A percentile compares a stretch with the other conserved stretches of the same genome.
phyloP scores from a whole-genome alignment of 2,888 invertebrate genomes.

The Netelia fuscicornis region DNA sequence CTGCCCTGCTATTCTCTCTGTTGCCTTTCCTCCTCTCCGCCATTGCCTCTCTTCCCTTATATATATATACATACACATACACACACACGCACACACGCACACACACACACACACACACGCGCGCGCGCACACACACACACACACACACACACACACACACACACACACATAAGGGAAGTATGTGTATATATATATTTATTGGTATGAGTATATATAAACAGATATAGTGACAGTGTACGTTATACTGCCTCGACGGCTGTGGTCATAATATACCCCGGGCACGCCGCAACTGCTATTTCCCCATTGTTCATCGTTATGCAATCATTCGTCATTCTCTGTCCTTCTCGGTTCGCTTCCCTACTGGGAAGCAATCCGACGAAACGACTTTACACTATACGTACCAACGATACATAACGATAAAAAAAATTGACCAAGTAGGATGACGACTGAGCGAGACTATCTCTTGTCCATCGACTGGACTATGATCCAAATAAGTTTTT shows the following conservation, averaged over 20 bases:
- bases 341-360: conserved; percentile 45
- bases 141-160: no score
- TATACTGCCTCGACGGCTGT: conserved; percentile 59
- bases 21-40: conserved; percentile 63
- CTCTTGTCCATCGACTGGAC: background rate
- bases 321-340: conserved; percentile 70
- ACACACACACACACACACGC: no score
- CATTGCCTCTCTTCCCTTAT: conserved; percentile 36
- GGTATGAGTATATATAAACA: background rate
- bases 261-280: conserved; percentile 61
- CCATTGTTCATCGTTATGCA: conserved; percentile 84
- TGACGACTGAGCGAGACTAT: background rate
- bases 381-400: conserved; percentile 1
- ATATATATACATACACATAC: background rate
- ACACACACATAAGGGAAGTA: background rate
- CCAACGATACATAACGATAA: conserved; percentile 4
- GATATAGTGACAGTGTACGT: conserved; percentile 28
- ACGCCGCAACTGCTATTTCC: conserved; percentile 75
- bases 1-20: conserved; percentile 80
- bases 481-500: background rate
- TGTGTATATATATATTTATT: background rate
- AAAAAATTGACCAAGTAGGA: conserved; percentile 13
- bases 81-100: no score
- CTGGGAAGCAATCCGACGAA: conserved; percentile 28
- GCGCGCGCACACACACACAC: no score